Evolutionary conservation across 1,140 invertebrate genomes (phyloP).

Genomic region (Neoseiulus cucumeris): DNA sequence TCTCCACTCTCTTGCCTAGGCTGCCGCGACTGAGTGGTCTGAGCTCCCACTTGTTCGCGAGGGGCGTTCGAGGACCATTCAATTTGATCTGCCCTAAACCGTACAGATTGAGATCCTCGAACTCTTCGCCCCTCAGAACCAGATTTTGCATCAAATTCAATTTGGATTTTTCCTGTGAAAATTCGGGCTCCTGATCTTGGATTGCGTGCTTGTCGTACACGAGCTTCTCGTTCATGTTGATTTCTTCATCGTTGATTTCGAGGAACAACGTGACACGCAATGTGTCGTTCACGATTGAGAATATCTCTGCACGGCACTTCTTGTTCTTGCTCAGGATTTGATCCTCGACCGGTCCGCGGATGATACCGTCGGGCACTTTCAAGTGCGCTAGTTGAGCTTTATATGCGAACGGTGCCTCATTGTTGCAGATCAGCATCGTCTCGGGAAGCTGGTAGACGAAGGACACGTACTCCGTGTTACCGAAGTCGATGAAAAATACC

Average conservation of each 20-base stretch:
- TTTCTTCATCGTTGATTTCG: background rate
- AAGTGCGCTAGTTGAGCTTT: background rate
- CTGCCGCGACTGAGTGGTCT: background rate
- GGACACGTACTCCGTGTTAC: conserved; percentile 32
- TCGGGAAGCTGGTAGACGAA: conserved; percentile 6
- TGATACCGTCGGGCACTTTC: background rate
- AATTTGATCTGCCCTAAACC: background rate
- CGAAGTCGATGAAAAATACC: conserved; percentile 57
- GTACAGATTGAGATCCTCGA: background rate
- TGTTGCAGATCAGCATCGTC: background rate
- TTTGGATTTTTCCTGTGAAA: background rate
- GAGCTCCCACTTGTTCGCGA: background rate
- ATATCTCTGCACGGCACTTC: background rate
- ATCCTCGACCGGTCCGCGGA: background rate
- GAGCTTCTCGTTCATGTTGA: background rate
- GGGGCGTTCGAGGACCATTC: background rate
- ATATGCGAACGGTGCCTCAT: background rate
- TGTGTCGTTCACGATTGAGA: background rate
- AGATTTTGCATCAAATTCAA: background rate
- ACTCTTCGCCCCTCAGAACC: background rate
- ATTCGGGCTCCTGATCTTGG: background rate
- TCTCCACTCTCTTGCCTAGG: background rate
- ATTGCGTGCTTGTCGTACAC: background rate
- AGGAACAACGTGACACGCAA: background rate
- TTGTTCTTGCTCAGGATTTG: background rate